These are phyloP conservation scores for Columbina picui DNA, from an alignment of 2,113 vertebrate species.

Conservation along the genomic window DNA sequence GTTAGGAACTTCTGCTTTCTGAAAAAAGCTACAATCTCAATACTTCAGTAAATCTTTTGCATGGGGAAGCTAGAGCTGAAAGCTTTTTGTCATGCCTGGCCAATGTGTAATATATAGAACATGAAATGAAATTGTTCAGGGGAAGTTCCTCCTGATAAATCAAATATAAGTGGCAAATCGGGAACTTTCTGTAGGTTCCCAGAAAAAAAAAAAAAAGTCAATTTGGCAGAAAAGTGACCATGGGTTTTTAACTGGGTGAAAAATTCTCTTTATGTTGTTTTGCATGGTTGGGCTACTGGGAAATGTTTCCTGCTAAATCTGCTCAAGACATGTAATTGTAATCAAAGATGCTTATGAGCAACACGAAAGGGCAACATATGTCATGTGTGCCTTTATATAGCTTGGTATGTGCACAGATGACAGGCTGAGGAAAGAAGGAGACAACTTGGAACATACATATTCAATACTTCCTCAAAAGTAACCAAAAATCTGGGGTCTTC, in stretches of 20 bases:
- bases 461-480: background rate
- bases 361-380: background rate
- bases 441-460: fast-evolving
- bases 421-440: background rate
- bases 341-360: background rate
- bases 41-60: background rate
- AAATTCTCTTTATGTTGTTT: background rate
- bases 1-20: background rate
- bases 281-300: background rate
- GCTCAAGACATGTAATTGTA: background rate
- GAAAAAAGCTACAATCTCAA: background rate
- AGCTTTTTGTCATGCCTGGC: background rate
- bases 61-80: background rate
- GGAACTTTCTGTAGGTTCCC: background rate
- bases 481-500: background rate
- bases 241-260: background rate
- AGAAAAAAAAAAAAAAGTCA: background rate
- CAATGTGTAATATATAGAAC: background rate
- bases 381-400: background rate
- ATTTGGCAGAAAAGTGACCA: background rate
- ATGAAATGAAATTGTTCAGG: background rate
- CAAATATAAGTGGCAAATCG: background rate
- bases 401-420: background rate
- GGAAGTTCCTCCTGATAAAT: background rate
- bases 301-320: background rate